phyloP scores from a whole-genome alignment of 2,797 vertebrate genomes.

The Urocyon cinereoargenteus region DNA sequence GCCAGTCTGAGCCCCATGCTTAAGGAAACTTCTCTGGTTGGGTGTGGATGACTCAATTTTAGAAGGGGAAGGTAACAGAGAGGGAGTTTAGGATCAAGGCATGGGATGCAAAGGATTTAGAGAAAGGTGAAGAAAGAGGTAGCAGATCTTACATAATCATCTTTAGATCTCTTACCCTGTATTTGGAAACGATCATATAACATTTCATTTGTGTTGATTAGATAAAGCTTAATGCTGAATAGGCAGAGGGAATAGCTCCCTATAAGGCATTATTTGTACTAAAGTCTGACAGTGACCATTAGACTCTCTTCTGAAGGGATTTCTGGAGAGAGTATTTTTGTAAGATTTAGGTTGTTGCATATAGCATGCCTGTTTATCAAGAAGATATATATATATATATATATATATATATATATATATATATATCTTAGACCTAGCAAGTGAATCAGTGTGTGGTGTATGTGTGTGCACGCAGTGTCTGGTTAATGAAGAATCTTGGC shows the following conservation, averaged over 20 bases:
- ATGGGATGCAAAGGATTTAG: background rate
- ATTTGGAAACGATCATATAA: background rate
- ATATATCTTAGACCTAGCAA: background rate
- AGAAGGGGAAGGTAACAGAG: background rate
- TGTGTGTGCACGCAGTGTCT: background rate
- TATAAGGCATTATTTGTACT: background rate
- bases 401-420: background rate
- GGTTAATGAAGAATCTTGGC: background rate
- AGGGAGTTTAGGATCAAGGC: background rate
- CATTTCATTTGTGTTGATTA: background rate
- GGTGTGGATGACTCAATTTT: background rate
- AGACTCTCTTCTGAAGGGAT: background rate
- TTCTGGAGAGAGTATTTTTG: background rate
- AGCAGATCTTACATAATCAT: background rate
- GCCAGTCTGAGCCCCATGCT: background rate
- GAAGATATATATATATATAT: background rate
- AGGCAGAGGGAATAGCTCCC: background rate
- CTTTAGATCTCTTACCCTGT: background rate
- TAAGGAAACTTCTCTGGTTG: background rate
- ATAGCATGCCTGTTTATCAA: background rate
- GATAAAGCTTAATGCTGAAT: background rate
- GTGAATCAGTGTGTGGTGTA: background rate
- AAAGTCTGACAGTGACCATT: background rate
- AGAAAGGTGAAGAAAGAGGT: background rate
- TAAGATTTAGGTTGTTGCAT: constrained; percentile 41